Evolutionary conservation across 2,797 vertebrate genomes (phyloP).

Genomic region (Sternotherus odoratus): DNA sequence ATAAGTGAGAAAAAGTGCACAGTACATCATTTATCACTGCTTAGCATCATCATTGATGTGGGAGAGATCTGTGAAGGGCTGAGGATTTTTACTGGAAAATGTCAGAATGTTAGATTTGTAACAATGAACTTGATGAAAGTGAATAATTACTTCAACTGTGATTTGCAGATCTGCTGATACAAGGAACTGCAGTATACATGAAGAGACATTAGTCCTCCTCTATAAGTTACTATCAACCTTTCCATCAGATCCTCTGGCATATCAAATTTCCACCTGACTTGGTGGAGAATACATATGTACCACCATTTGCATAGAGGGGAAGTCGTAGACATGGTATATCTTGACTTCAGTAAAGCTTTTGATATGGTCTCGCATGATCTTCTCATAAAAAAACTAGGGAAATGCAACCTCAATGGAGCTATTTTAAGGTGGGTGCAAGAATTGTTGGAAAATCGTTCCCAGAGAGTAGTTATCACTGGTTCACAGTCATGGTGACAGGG

Average conservation of each 20-base stretch:
- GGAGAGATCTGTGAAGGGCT: constrained; percentile 19
- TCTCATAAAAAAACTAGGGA: too few species aligned
- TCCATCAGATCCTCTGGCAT: rapidly evolving
- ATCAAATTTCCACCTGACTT: rapidly evolving
- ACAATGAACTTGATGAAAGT: neutral
- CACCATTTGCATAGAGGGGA: neutral
- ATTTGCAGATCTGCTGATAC: neutral
- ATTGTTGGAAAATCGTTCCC: too few species aligned
- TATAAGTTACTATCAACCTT: rapidly evolving
- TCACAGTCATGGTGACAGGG: too few species aligned
- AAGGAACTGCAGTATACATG: neutral
- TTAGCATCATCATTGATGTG: constrained; percentile 41
- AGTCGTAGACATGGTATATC: too few species aligned
- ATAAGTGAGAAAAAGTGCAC: neutral
- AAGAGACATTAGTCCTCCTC: neutral
- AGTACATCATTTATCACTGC: constrained; percentile 42
- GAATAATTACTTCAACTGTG: neutral
- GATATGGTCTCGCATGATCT: too few species aligned
- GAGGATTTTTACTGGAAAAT: constrained; percentile 24
- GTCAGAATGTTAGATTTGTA: constrained; percentile 46
- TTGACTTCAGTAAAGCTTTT: too few species aligned
- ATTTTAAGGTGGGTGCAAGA: too few species aligned
- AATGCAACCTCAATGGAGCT: too few species aligned
- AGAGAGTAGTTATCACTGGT: too few species aligned
- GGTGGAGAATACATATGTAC: neutral